These are phyloP conservation scores for Bufo gargarizans DNA, from an alignment of 2,113 vertebrate species.

Conservation along the genomic window DNA sequence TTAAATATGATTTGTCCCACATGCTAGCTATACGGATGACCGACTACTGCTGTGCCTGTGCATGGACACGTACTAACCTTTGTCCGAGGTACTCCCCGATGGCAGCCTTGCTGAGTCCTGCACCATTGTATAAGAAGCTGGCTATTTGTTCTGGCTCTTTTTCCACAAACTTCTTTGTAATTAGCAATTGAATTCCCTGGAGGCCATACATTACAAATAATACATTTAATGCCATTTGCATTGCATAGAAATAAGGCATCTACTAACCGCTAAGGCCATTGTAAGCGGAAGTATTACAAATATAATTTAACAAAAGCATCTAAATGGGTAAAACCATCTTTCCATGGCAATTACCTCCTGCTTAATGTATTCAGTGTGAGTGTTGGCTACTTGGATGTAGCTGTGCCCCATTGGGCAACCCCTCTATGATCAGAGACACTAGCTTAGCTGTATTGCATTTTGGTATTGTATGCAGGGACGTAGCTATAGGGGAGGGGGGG, in stretches of 20 bases:
- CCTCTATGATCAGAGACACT: no score
- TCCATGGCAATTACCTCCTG: no score
- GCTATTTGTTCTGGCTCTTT: constrained; percentile 75
- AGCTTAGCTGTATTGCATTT: no score
- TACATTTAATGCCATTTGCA: neutral
- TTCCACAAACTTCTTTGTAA: constrained; percentile 79
- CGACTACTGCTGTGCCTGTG: neutral
- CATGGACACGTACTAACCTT: constrained; percentile 73
- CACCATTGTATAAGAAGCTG: constrained; percentile 90
- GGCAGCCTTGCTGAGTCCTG: constrained; percentile 93
- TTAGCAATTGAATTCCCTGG: constrained; percentile 88
- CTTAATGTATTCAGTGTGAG: no score
- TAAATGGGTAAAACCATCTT: no score
- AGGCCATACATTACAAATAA: neutral
- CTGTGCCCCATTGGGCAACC: no score
- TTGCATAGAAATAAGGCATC: neutral
- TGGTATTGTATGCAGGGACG: no score
- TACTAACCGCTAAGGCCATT: neutral
- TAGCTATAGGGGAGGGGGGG: no score
- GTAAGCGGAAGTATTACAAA: no score
- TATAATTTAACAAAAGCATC: no score
- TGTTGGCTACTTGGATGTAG: no score
- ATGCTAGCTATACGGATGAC: neutral
- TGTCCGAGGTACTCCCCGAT: constrained; percentile 92
- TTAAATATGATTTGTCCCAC: neutral